Percentiles rank a stretch among this genome's conserved stretches.
These are phyloP conservation scores for Sparus aurata DNA, from an alignment of 2,797 vertebrate species.

Conservation along the genomic window DNA sequence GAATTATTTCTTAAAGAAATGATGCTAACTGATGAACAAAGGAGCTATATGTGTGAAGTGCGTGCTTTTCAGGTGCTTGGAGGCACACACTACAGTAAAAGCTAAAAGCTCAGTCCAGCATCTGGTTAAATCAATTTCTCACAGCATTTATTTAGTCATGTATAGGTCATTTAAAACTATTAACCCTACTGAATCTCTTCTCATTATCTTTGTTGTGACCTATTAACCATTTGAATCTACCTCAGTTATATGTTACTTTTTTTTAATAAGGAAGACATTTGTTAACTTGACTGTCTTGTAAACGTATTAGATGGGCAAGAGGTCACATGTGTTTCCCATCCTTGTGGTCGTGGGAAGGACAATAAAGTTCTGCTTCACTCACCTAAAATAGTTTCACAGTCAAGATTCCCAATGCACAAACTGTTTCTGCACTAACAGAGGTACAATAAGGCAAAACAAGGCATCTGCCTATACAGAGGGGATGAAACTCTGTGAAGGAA, in stretches of 20 bases:
- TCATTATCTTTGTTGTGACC: not conserved
- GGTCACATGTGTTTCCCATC: constrained; percentile 12
- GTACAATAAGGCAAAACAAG: constrained; percentile 60
- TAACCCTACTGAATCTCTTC: not conserved
- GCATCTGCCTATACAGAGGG: constrained; percentile 50
- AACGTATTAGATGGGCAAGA: not conserved
- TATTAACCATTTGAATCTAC: not conserved
- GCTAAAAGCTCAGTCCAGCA: not conserved
- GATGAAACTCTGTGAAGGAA: constrained; percentile 56
- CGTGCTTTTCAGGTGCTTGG: not conserved
- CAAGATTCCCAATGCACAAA: constrained; percentile 32
- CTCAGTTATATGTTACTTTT: constrained; percentile 2
- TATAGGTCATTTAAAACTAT: not conserved
- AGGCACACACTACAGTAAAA: not conserved
- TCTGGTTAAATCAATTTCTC: not conserved
- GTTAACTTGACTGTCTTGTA: not conserved
- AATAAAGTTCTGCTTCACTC: constrained; percentile 3
- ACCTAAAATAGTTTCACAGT: constrained; percentile 35
- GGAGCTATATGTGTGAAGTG: not conserved
- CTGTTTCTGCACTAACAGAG: constrained; percentile 43
- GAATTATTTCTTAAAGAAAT: constrained; percentile 3
- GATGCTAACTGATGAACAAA: not conserved
- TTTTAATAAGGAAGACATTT: not conserved
- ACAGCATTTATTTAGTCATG: not conserved
- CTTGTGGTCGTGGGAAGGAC: not conserved